phyloP scores from a whole-genome alignment of 2,113 vertebrate species.

The Hippocampus abdominalis region DNA sequence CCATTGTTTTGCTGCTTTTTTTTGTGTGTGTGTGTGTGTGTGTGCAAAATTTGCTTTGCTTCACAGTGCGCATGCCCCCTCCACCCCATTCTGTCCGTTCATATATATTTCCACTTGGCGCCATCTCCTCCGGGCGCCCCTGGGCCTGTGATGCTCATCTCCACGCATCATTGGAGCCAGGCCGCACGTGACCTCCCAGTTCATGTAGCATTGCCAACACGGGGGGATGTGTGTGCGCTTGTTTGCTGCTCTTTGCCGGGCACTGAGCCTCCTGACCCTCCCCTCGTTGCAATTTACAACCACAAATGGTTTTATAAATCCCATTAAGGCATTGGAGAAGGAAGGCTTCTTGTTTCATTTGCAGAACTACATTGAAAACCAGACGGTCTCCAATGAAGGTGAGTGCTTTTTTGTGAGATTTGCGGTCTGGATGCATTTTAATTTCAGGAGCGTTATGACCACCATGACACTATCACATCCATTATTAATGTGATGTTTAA shows the following conservation, averaged over 20 bases:
- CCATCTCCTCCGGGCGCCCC: slow-evolving; percentile 38
- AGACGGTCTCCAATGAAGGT: slow-evolving; percentile 19
- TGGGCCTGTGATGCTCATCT: slow-evolving; percentile 10
- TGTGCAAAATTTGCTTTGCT: neutral
- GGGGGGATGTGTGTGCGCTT: neutral
- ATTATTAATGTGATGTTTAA: neutral
- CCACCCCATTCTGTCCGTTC: slow-evolving; percentile 58
- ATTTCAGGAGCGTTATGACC: neutral
- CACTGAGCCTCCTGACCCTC: neutral
- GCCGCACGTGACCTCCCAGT: slow-evolving; percentile 36
- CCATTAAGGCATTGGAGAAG: slow-evolving; percentile 2
- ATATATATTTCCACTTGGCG: slow-evolving; percentile 42
- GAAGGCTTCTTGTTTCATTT: slow-evolving; percentile 3
- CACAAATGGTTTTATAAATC: neutral
- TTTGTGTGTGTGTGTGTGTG: neutral
- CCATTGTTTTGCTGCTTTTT: neutral
- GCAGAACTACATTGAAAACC: neutral
- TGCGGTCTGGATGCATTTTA: neutral
- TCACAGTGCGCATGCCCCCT: neutral
- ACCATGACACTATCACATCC: neutral
- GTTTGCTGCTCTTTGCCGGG: neutral
- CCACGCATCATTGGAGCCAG: slow-evolving; percentile 38
- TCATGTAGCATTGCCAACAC: slow-evolving; percentile 2
- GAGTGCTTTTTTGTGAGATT: neutral
- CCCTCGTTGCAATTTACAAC: neutral